Conservation (phyloP, 2,113 vertebrate species). For the Melanocharis versteri region DNA sequence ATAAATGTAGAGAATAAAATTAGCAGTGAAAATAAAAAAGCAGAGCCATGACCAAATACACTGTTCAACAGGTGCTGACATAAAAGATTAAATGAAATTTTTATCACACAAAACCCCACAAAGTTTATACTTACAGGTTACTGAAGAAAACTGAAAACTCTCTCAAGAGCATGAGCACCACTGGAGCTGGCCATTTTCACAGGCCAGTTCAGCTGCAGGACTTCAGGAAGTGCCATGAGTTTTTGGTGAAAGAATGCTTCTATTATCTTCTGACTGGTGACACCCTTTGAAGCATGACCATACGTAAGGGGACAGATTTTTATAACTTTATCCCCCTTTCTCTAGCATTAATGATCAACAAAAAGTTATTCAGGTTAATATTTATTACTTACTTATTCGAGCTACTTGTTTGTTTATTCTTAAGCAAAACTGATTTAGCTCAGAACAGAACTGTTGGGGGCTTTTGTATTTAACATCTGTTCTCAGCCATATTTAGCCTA, state of each 20-base stretch:
- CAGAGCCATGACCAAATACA: neutral
- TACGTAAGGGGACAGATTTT: constrained; percentile 65
- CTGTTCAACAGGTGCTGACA: neutral
- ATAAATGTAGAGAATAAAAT: neutral
- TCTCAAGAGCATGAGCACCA: neutral
- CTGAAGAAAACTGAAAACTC: neutral
- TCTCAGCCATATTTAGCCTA: neutral
- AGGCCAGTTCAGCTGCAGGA: neutral
- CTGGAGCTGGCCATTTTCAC: neutral
- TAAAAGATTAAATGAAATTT: neutral
- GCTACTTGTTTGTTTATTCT: neutral
- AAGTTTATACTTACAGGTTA: neutral
- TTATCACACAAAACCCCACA: fast-evolving
- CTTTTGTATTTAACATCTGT: neutral
- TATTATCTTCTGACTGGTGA: constrained; percentile 73
- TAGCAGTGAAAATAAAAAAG: neutral
- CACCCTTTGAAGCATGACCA: constrained; percentile 52
- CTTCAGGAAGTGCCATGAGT: neutral
- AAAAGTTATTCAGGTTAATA: neutral
- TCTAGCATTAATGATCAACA: neutral
- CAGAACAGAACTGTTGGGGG: neutral
- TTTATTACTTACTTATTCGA: neutral
- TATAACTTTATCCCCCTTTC: neutral
- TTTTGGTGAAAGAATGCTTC: constrained; percentile 66
- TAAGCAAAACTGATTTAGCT: neutral